These are phyloP conservation scores for Eulithis prunata DNA, from an alignment of 2,888 invertebrate species.

Conservation along the genomic window DNA sequence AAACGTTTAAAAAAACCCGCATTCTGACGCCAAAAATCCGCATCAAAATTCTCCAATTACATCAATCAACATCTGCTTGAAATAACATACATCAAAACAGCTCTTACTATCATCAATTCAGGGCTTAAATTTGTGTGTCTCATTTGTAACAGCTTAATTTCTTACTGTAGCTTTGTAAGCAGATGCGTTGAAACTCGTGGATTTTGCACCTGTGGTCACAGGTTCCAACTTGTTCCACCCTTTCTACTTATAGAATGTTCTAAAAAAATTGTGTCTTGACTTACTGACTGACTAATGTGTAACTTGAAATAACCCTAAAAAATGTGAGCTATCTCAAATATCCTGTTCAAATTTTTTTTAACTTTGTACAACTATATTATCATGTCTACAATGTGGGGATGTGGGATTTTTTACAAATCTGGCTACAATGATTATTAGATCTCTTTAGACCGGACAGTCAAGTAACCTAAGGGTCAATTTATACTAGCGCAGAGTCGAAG, in stretches of 20 bases:
- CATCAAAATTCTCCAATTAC: slow-evolving; percentile 32
- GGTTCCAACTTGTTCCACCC: slow-evolving; percentile 33
- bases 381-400: no score
- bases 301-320: neutral
- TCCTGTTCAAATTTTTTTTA: no score
- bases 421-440: no score
- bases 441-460: no score
- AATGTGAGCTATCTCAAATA: no score
- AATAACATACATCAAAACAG: neutral
- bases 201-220: slow-evolving; percentile 44
- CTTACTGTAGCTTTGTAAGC: slow-evolving; percentile 30
- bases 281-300: neutral
- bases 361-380: no score
- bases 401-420: no score
- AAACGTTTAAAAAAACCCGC: slow-evolving; percentile 9
- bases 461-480: no score
- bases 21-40: slow-evolving; percentile 24
- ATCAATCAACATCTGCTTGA: slow-evolving; percentile 31
- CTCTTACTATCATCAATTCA: neutral
- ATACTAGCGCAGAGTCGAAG: no score
- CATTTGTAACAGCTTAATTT: slow-evolving; percentile 31
- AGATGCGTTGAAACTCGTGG: slow-evolving; percentile 37
- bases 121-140: neutral
- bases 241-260: slow-evolving; percentile 14
- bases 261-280: neutral